Conservation (phyloP, 2,797 vertebrate species). For the Tiaroga cobitis region DNA sequence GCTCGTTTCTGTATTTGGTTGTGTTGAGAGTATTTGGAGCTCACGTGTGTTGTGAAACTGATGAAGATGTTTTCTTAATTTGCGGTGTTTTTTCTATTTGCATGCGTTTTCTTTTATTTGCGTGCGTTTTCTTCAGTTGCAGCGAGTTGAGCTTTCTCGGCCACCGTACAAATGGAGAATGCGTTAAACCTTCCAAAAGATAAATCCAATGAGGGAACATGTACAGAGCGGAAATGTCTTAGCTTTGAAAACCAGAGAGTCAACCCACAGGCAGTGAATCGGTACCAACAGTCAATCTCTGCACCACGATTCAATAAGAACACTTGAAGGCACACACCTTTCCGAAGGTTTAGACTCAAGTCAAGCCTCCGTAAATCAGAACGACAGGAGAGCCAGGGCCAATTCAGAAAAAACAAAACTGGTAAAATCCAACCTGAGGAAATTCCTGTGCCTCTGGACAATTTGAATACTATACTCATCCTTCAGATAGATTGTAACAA, state of each 20-base stretch:
- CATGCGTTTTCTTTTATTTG: too few species aligned
- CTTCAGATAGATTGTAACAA: not conserved
- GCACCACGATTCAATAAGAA: not conserved
- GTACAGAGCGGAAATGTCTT: too few species aligned
- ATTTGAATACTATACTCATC: not conserved
- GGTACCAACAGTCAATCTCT: not conserved
- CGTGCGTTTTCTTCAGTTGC: too few species aligned
- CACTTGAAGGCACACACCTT: not conserved
- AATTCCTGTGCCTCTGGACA: not conserved
- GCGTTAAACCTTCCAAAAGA: not conserved
- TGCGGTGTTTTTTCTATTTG: too few species aligned
- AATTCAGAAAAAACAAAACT: not conserved
- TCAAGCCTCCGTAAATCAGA: not conserved
- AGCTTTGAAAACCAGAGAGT: too few species aligned
- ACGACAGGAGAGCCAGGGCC: not conserved
- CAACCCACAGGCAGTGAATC: not conserved
- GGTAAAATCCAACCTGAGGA: not conserved
- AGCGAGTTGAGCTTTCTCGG: too few species aligned
- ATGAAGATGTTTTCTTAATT: too few species aligned
- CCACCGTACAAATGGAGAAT: not conserved
- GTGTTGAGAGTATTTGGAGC: too few species aligned
- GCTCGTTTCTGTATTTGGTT: too few species aligned
- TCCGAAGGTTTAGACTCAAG: not conserved
- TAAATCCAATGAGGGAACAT: too few species aligned
- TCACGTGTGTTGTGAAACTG: too few species aligned